These are phyloP conservation scores for Rynchops niger DNA, from an alignment of 2,113 vertebrate species.

Conservation along the genomic window DNA sequence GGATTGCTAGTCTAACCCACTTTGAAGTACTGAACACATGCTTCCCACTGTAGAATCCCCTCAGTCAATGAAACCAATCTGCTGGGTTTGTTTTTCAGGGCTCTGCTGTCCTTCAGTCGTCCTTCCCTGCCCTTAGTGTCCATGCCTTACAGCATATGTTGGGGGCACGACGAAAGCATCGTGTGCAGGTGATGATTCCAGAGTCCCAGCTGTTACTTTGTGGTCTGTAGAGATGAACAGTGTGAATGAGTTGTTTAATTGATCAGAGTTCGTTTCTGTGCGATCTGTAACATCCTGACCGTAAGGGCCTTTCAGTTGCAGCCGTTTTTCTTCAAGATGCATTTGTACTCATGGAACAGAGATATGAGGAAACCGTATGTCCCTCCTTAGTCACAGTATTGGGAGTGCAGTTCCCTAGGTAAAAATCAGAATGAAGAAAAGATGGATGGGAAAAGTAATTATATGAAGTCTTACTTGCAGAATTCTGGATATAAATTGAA, in stretches of 20 bases:
- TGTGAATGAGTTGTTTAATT: constrained; percentile 23
- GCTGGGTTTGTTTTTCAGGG: background rate
- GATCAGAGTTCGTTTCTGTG: background rate
- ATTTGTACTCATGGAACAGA: background rate
- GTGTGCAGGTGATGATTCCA: background rate
- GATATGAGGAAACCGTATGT: background rate
- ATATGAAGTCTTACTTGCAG: background rate
- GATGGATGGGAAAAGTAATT: background rate
- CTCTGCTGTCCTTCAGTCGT: background rate
- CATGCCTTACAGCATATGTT: background rate
- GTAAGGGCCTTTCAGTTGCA: background rate
- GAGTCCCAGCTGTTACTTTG: constrained; percentile 9
- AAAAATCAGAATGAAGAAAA: background rate
- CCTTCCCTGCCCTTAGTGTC: background rate
- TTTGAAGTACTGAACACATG: background rate
- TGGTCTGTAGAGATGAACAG: constrained; percentile 22
- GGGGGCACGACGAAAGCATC: background rate
- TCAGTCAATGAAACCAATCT: background rate
- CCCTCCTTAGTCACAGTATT: background rate
- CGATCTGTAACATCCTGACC: background rate
- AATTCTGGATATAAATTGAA: background rate
- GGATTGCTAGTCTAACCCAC: background rate
- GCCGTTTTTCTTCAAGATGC: background rate
- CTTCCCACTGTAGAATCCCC: background rate
- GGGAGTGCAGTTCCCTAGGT: background rate